Evolutionary conservation across 1,140 invertebrate genomes (phyloP), one percentile per base, ranked within the genome.

Genomic region (Ostrea denselamellosa): DNA sequence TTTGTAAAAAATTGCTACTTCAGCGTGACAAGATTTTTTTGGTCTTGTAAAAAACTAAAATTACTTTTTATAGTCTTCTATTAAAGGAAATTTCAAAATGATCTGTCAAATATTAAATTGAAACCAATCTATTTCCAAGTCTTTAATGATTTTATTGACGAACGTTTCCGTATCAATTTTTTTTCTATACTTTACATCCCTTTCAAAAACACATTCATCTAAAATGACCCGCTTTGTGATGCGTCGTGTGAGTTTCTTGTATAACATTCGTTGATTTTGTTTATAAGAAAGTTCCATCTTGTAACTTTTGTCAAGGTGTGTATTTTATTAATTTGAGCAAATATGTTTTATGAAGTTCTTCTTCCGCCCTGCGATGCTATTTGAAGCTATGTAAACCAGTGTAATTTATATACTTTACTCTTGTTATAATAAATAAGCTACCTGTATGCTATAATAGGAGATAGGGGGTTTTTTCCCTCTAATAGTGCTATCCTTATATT

Each of bases 61-160:
- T 77, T 28, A 44, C 25, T 77, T 77, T 71, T 77, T 77, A 77
- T 28, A 14, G 12, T 77, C 68, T 77, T 77, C 28, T 77, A 77
- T 77, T 22, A 28, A 77, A 77, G 28, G 68, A 77, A 68, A 77
- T 77, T 77, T 77, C 28, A 77, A 77, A 77, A 34, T 77, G 68
- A 77, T 34, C 25, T 25, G 68, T 77, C 68, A 77, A 77, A 14
- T 77, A 77, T 28, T 34, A 77, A 77, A 34, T 25, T 77, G 68
- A 77, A 34, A 77, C 68, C 68, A 77, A 77, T 77, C 68, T 77
- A 77, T 77, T 77, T 77, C 34, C 22, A 77, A 77, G 8, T 77
- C 68, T 77, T 77, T 77, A 25, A 77, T 25, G 68, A 77, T 77
- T 28, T 28, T 9, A 10, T 25, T 8, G 14, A 34, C 10, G 34